A percentile compares a stretch with the other conserved stretches of the same genome.
These are phyloP conservation scores for Amitus sp. DNA, from an alignment of 2,888 invertebrate genomes.

Conservation along the genomic window DNA sequence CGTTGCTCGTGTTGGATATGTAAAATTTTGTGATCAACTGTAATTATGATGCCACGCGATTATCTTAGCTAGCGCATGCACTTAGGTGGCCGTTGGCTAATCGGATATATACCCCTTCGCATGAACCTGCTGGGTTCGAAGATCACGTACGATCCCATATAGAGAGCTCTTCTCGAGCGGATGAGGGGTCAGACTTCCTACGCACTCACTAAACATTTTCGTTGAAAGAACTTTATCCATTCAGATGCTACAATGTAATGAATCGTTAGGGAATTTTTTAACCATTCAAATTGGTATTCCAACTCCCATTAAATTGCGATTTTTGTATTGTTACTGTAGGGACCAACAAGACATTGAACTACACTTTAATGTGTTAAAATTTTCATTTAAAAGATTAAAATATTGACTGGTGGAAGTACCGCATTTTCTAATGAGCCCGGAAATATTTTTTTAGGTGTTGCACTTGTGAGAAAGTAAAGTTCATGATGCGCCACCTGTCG, in stretches of 20 bases:
- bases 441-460: no score
- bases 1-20: no score
- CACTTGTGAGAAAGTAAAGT: no score
- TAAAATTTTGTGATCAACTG: slow-evolving; percentile 26
- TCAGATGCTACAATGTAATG: background rate
- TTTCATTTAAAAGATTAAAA: no score
- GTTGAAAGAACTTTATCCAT: background rate
- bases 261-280: background rate
- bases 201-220: slow-evolving; percentile 39
- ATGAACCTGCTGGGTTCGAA: slow-evolving; percentile 46
- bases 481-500: no score
- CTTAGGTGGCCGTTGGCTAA: slow-evolving; percentile 36
- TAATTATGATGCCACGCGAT: slow-evolving; percentile 31
- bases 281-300: background rate
- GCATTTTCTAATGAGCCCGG: no score
- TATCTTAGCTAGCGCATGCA: slow-evolving; percentile 35
- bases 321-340: no score
- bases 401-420: no score
- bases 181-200: slow-evolving; percentile 64
- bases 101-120: slow-evolving; percentile 33
- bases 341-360: no score
- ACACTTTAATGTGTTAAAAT: no score
- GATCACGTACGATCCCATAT: slow-evolving; percentile 53
- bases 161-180: slow-evolving; percentile 53
- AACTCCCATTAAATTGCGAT: no score